phyloP scores from a whole-genome alignment of 2,888 invertebrate species.

The Neelides folsomi region DNA sequence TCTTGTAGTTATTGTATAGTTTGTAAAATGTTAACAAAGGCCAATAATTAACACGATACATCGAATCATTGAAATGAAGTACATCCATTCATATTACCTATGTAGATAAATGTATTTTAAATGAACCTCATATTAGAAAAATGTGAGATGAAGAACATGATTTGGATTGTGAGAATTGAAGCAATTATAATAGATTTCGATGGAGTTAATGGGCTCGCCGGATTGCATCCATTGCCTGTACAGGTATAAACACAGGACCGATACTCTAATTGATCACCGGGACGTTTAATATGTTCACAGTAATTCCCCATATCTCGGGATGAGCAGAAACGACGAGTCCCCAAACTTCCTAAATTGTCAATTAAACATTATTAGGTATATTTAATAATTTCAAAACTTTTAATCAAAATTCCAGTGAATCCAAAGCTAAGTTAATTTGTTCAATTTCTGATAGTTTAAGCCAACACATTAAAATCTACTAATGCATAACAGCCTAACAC shows the following conservation, averaged over 20 bases:
- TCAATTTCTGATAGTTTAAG: no score
- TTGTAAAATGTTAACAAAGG: no score
- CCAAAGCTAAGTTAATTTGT: no score
- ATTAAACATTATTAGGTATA: conserved; percentile 4
- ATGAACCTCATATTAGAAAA: not conserved
- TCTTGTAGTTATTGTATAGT: no score
- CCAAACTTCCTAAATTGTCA: conserved; percentile 60
- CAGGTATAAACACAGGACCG: conserved; percentile 81
- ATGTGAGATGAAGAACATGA: conserved; percentile 13
- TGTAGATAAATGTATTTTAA: no score
- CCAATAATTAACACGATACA: no score
- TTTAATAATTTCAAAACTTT: no score
- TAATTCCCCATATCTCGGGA: conserved; percentile 74
- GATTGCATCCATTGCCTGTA: conserved; percentile 66
- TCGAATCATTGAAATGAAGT: no score
- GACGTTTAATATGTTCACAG: conserved; percentile 72
- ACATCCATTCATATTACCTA: no score
- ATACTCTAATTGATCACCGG: conserved; percentile 70
- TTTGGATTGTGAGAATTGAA: conserved; percentile 18
- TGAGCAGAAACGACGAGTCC: conserved; percentile 76
- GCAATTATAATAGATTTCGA: conserved; percentile 7
- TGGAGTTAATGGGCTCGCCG: conserved; percentile 36
- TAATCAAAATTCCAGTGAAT: no score
- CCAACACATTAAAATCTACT: no score
- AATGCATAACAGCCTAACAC: no score